Base-by-base conservation (phyloP, 2,113 vertebrate genomes). In the Pseudorasbora parva region DNA sequence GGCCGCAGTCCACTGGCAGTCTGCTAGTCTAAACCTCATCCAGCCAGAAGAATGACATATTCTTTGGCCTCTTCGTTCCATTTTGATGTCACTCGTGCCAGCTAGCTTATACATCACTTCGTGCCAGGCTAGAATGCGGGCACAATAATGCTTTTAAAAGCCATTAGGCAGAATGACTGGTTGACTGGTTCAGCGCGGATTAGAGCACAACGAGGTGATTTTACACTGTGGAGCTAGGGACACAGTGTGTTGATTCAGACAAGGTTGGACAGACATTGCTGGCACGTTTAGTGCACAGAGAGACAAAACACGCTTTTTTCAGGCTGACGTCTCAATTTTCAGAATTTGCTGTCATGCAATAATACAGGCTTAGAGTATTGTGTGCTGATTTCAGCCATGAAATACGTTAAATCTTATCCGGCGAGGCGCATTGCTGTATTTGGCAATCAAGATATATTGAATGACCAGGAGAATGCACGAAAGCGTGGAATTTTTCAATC, bases 21-120 rank as follows among this genome's bases (percentile, higher is more conserved):
- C 82, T 77, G 66, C 79, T 59, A 73, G 57, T 74, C 43, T 62
- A 72, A 81, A 79, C 75, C 45, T 69, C 25, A 49, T 85, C 75
- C 80, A 87, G 86, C 82, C 41, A 82, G 83, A 49, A 87, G 79
- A 87, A 83, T 82, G 86, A 87, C 75, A 87, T 80, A 82, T 87
- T 87, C 79, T 84, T 81, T 87, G 82, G 82, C 62, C 82, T 82
- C 73, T 33, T 57, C 83, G 25, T 76, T 87, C 62, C 68, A 87
- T 87, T 76, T 81, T 73, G 41, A 74, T 85, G 79, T 43, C 68
- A 43, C 74, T 80, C 15, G 56, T 81, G 72, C 80, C 83, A 85
- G 77, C 74, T 57, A 56, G 47, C 56, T 71, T 79, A 78, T 59
- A 82, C 25, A 8, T 49, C 64, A 37, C 30, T 30, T 56, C 12